Base-by-base conservation (phyloP, 2,797 vertebrate genomes). In the Lophotriccus pileatus region DNA sequence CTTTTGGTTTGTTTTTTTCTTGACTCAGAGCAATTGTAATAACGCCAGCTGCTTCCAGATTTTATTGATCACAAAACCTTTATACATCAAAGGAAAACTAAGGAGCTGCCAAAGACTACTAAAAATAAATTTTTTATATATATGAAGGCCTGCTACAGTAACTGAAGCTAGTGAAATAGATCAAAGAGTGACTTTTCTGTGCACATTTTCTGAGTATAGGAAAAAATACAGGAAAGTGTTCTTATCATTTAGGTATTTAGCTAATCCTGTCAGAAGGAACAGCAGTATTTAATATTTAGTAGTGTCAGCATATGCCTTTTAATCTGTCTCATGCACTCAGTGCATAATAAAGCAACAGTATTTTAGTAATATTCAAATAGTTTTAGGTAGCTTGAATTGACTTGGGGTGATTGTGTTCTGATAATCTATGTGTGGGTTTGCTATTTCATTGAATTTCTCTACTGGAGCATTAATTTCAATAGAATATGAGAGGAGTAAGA, bases 81-180 rank as follows among this genome's bases (percentile, higher is more conserved):
- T 81, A 89, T 76, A 73, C 76, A 95, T 96, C 87, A 94, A 94
- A 95, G 87, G 70, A 95, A 93, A 78, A 84, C 78, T 50, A 92
- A 74, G 64, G 53, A 74, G 67, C 69, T 89, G 73, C 68, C 60
- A 59, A 70, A 91, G 64, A 92, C 80, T 82, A 77, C 93, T 90
- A 91, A 94, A 92, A 94, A 91, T 90, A 81, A 21, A 2, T 24
- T 53, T 90, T 82, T 86, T 66, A 66, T 87, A 11, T 86, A 55
- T 86, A 60, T 46, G 78, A 46, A 93, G 82, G 47, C 30, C 25
- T 69, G 59, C 69, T 93, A 24, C 53, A 86, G 74, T 72, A 68
- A 67, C 39, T 63, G 84, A 90, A 92, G 74, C 76, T 56, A 30
- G 34, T 67, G 58, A 90, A 95, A 58, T 64, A 79, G 66, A 96